Evolutionary conservation across 2,888 invertebrate species (phyloP).

Genomic region (Eristalis pertinax): DNA sequence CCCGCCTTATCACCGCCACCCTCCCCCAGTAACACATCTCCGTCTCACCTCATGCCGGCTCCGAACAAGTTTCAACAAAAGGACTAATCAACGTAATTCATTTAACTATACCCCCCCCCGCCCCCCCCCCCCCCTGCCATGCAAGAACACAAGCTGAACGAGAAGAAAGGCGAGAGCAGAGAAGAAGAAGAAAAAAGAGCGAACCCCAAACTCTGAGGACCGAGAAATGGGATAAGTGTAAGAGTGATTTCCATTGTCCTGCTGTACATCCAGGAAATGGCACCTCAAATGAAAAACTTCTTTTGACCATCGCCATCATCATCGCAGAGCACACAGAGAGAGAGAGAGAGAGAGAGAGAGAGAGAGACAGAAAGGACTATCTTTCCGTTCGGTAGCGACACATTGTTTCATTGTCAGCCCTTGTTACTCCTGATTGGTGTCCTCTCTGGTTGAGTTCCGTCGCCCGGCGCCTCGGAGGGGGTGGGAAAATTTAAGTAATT

Average conservation of each 20-base stretch:
- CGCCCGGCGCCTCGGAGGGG: conserved; percentile 10
- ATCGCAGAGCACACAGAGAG: background rate
- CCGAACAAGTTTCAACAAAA: conserved; percentile 61
- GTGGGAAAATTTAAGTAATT: conserved; percentile 66
- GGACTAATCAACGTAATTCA: conserved; percentile 72
- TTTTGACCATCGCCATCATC: conserved; percentile 38
- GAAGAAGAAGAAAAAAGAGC: conserved; percentile 8
- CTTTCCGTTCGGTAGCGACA: conserved; percentile 22
- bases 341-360: conserved; percentile 1
- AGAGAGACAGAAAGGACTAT: conserved; percentile 4
- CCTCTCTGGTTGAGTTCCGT: conserved; percentile 9
- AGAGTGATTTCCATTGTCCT: conserved; percentile 71
- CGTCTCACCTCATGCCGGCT: background rate
- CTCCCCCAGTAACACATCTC: background rate
- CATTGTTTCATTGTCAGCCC: conserved; percentile 53
- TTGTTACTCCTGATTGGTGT: conserved; percentile 40
- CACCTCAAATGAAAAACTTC: conserved; percentile 68
- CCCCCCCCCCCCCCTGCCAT: conserved; percentile 21
- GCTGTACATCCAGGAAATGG: conserved; percentile 62
- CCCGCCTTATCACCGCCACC: background rate
- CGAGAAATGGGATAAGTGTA: conserved; percentile 45
- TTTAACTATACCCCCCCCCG: conserved; percentile 61
- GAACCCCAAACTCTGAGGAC: background rate
- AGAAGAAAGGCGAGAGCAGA: background rate
- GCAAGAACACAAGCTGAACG: conserved; percentile 30